Base-by-base conservation (phyloP, 2,797 vertebrate genomes). In the Xenopus petersii region DNA sequence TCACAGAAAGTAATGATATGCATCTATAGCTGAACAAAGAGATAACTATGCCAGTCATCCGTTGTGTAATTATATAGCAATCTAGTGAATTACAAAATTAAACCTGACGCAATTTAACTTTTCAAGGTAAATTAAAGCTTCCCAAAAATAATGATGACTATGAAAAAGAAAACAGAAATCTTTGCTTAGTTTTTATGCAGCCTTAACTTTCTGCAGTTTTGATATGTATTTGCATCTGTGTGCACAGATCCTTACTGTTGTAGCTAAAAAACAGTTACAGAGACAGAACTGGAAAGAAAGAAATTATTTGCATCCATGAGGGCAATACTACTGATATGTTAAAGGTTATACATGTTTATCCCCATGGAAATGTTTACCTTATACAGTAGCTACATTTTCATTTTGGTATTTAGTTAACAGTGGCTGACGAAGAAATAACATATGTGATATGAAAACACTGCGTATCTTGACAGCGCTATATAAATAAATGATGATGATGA, bases 61-160 rank as follows among this genome's bases (percentile, higher is more conserved):
- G 21, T 36, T 68, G 26, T 15, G 24, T 68, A 56, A 68, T 68
- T 68, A 68, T 56, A n/a, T 56, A 33, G 56, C 9, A 65, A 47
- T 65, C 51, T 36, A 56, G 33, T 68, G 15, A 68, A 55, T 68
- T 10, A 68, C 21, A 68, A 55, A 26, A 68, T 56, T n/a, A 36
- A 26, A 36, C 26, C 12, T 51, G 47, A 55, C 36, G 16, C 55
- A 12, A 10, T 51, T 67, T 30, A 67, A 67, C 47, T 67, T 67
- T 67, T 67, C 64, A 67, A 47, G 48, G 21, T 13, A 54, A 67
- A 49, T 51, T 67, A 54, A 67, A 54, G 36, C 64, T 67, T 55
- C 51, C 48, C 26, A 55, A 16, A 10, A 1, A 12, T 33, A 55
- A 30, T 55, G 21, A 13, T 36, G 26, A 12, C n/a, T 30, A 10